Evolutionary conservation across 2,888 invertebrate species (phyloP).

Genomic region (Pherbina coryleti): DNA sequence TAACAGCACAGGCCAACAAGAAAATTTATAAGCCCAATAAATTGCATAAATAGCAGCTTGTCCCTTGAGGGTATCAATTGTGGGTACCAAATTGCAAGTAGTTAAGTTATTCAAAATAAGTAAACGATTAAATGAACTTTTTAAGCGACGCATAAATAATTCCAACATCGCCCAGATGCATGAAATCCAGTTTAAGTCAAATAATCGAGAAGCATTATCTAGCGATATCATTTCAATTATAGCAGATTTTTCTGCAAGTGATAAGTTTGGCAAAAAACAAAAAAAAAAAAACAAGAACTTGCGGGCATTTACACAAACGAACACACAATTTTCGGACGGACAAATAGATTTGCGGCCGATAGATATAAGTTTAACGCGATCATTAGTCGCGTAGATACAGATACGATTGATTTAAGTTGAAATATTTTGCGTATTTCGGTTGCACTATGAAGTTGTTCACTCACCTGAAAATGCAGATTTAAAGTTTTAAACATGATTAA

Average conservation of each 20-base stretch:
- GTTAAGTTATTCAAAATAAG: background rate
- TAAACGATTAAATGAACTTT: slow-evolving; percentile 6
- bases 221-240: slow-evolving; percentile 28
- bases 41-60: slow-evolving; percentile 6
- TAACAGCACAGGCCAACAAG: too few relatives aligned
- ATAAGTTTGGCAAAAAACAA: background rate
- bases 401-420: background rate
- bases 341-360: background rate
- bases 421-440: slow-evolving; percentile 11
- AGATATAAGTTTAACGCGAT: slow-evolving; percentile 24
- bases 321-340: background rate
- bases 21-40: slow-evolving; percentile 9
- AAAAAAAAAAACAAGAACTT: background rate
- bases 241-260: slow-evolving; percentile 14
- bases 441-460: background rate
- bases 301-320: background rate
- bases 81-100: background rate
- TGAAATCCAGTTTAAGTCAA: slow-evolving; percentile 17
- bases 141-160: slow-evolving; percentile 33
- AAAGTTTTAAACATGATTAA: too few relatives aligned
- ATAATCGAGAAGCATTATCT: slow-evolving; percentile 23
- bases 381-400: slow-evolving; percentile 26
- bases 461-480: background rate
- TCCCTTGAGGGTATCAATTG: slow-evolving; percentile 10
- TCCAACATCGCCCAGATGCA: slow-evolving; percentile 12